Conservation (phyloP, 2,113 vertebrate species). For the Neotoma lepida region DNA sequence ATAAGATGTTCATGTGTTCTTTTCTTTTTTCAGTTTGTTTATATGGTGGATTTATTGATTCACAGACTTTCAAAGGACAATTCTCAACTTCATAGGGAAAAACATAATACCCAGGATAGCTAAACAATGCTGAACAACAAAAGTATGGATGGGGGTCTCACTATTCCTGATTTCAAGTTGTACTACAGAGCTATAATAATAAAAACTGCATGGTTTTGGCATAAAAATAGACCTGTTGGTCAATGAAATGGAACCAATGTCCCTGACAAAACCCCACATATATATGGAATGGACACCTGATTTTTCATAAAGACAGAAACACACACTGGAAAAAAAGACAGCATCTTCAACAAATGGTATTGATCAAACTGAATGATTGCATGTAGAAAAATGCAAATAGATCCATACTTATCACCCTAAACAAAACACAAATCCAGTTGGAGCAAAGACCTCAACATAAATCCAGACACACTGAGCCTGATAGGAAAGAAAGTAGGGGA, state of each 20-base stretch:
- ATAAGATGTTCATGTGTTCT: not conserved
- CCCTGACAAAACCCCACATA: not conserved
- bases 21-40: not conserved
- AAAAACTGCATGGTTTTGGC: not conserved
- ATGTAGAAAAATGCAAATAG: not conserved
- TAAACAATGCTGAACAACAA: not conserved
- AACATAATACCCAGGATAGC: too few relatives aligned
- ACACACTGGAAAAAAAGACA: not conserved
- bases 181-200: not conserved
- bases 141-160: not conserved
- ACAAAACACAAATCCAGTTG: too few relatives aligned
- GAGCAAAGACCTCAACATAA: too few relatives aligned
- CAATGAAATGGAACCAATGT: not conserved
- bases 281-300: not conserved
- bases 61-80: not conserved
- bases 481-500: too few relatives aligned
- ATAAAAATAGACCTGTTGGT: not conserved
- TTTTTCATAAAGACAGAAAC: not conserved
- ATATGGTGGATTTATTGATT: not conserved
- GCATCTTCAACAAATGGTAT: not conserved
- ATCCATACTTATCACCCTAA: too few relatives aligned
- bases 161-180: not conserved
- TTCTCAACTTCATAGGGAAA: not conserved
- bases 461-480: too few relatives aligned
- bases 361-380: not conserved